phyloP scores from a whole-genome alignment of 2,797 vertebrate genomes.

The Mionectes olivaceus region DNA sequence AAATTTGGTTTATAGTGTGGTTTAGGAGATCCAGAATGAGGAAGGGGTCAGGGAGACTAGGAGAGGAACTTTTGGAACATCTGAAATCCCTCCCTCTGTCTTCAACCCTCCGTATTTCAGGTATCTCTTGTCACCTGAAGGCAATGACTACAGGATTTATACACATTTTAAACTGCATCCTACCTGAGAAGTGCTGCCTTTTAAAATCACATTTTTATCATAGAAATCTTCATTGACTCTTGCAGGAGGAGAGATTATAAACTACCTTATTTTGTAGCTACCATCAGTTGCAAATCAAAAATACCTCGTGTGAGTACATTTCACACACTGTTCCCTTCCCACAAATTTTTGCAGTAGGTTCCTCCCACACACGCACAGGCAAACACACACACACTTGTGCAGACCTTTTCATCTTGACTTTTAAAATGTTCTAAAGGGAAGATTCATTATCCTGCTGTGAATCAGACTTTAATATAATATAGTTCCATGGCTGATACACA shows the following conservation, averaged over 20 bases:
- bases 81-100: not conserved
- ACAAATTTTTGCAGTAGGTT: not conserved
- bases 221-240: not conserved
- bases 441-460: not conserved
- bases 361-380: fast-evolving
- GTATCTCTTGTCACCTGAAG: not conserved
- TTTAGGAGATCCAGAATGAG: not conserved
- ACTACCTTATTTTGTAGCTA: not conserved
- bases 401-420: not conserved
- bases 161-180: not conserved
- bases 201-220: not conserved
- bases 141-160: not conserved
- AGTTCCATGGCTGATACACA: not conserved
- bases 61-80: not conserved
- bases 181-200: not conserved
- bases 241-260: not conserved
- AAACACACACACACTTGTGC: not conserved
- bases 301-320: not conserved
- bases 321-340: not conserved
- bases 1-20: not conserved
- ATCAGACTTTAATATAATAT: not conserved
- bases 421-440: not conserved
- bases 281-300: not conserved
- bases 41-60: not conserved
- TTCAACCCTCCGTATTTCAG: not conserved